Evolutionary conservation across 2,113 vertebrate species (phyloP).

Genomic region (Sapajus apella): DNA sequence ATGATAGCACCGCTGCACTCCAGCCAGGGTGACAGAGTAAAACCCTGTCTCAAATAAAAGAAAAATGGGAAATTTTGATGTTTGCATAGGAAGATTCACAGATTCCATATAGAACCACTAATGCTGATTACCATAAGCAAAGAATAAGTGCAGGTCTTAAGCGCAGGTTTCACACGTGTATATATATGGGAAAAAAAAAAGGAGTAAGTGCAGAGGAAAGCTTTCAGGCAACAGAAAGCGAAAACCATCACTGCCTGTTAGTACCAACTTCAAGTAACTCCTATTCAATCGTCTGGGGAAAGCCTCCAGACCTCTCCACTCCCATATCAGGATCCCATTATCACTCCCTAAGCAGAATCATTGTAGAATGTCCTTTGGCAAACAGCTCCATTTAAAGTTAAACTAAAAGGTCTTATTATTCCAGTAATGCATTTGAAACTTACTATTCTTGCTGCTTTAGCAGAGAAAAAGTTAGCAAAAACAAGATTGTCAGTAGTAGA

Average conservation of each 20-base stretch:
- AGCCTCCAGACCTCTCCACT: not conserved
- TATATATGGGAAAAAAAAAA: not conserved
- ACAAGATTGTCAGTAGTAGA: not conserved
- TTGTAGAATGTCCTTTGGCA: not conserved
- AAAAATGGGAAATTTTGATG: not conserved
- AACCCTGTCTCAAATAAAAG: not conserved
- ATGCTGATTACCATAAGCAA: not conserved
- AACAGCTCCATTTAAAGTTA: not conserved
- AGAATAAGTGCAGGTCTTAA: not conserved
- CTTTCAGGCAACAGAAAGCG: not conserved
- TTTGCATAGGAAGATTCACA: not conserved
- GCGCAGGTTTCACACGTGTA: too few species aligned
- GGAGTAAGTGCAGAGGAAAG: not conserved
- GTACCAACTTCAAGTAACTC: not conserved
- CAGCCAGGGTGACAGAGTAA: too few species aligned
- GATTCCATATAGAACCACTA: not conserved
- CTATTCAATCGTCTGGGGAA: not conserved
- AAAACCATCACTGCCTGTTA: not conserved
- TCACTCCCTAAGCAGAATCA: not conserved
- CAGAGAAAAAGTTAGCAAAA: constrained; percentile 41
- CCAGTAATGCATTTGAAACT: constrained; percentile 14
- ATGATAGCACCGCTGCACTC: too few species aligned
- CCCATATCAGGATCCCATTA: not conserved
- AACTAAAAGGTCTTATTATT: not conserved
- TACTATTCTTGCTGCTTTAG: not conserved